Evolutionary conservation across 1,140 invertebrate species (phyloP), one percentile per base, ranked within the genome.

Genomic region (Drosophila paulistorum): DNA sequence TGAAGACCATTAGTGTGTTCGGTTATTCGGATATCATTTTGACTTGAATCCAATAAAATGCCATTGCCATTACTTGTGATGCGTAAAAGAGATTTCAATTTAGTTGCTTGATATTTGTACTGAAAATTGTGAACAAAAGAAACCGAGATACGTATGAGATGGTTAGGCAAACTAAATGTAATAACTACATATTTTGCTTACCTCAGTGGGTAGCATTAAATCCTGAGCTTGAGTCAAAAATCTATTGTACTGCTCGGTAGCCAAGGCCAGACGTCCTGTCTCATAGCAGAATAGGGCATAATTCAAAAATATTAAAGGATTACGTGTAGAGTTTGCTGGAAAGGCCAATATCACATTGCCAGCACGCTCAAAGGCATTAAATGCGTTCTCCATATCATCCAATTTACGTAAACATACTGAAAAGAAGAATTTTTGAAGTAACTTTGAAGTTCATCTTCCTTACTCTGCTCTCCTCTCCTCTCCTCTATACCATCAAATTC

Each of bases 371-470:
- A 93, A 83, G 2, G 93, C 93, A 41, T 87, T 91, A 26, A 91
- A 86, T 0, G 93, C 92, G 70, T 93, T 93, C 55, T 93, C 93
- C 20, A 71, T 42, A 61, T 93, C 93, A 33, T 93, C 90, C 62
- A 93, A 74, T 51, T 93, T 92, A 26, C 92, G 79, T 14, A 93
- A 68, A 59, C 92, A 92, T 57, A 92, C 93, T 93, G 14, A 51
- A 30, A 13, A 14, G n/a, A 13, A 10, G 37, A n/a, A 60, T 17
- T 33, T n/a, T 26, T 60, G n/a, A 26, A 60, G 17, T 51, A 23
- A 51, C 10, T 51, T 17, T 48, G 45, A 20, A 20, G 14, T 48
- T 20, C 20, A 17, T 7, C 9, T 23, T 9, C 17, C 2, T 3
- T 55, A 14, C 2, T 13, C 17, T 10, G 61, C 26, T 60, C 55